Evolutionary conservation across 2,113 vertebrate species (phyloP), one percentile per base, ranked within the genome.

Genomic region (Eulemur macaco): DNA sequence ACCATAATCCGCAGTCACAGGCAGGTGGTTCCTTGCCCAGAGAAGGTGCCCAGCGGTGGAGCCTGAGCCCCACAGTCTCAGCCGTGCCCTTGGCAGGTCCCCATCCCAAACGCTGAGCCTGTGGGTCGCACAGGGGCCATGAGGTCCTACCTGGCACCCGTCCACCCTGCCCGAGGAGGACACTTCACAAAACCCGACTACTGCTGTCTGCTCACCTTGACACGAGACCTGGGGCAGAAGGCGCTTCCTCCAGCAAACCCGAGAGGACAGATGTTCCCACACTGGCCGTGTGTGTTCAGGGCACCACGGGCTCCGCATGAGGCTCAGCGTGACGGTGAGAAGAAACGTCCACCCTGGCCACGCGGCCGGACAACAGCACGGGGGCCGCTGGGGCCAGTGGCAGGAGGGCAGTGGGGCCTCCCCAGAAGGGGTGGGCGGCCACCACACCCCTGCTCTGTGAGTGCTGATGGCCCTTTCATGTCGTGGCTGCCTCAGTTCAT

Each of bases 71-170:
- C 42, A 18, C 11, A 10, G 27, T 76, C 45, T 31, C 73, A 76
- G 45, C 73, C 8, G 3, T 2, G 45, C 15, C 27, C 42, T 76
- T 8, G 4, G 73, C 8, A 17, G 71, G 12, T 29, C 39, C 25
- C 3, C 23, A 45, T 25, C 20, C 31, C 82, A 25, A 23, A 68
- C 20, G 6, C 31, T 13, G 34, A 66, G 42, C 52, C n/a, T 25
- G 13, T 2, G 0, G 20, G 12, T 21, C 8, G 5, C 4, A 3
- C 25, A 2, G 0, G 14, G 18, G 4, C 27, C 7, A 0, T 0
- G 1, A 6, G 37, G 17, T 42, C 37, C 6, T 56, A 21, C 54
- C 6, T 21, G 54, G 54, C 4, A 1, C 3, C 21, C 0, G 3
- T 25, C 60, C 1, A 0, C 14, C 50, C 47, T 78, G 63, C 25